Evolutionary conservation across 2,797 vertebrate species (phyloP), one percentile per base, ranked within the genome.

Genomic region (Arvicola amphibius): DNA sequence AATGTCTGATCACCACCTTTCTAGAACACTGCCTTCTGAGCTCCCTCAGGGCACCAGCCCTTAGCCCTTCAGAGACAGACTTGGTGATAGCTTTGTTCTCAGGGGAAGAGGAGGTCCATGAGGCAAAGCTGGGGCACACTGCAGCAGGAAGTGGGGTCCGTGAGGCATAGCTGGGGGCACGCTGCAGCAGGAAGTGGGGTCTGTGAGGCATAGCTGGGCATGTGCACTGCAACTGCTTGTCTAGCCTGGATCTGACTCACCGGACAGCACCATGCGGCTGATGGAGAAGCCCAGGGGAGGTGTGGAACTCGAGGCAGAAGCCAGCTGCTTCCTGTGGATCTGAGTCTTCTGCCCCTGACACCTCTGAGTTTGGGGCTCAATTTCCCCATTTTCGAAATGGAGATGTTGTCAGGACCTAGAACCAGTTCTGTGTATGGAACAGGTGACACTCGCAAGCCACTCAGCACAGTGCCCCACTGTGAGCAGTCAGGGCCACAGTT

Each of bases 391-490:
- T 32, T 43, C 53, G 46, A 34, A 74, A 6, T 46, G 51, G n/a
- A 69, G 71, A 40, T 4, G 5, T 1, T 13, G 11, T 3, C 5
- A 46, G 0, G 29, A 53, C 2, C 21, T 79, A 40, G 34, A 4
- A 5, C 1, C 4, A 19, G 17, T 2, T 46, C 85, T 43, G 8
- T 73, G 48, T 40, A 4, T 19, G n/a, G 37, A 23, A 32, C 51
- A 11, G 69, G 51, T 43, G 51, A 32, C n/a, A 32, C 86, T 32
- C 5, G 0, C 37, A 6, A 34, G 88, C 13, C 34, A 1, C 85
- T 46, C 34, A 1, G 69, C 17, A 14, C 13, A 32, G 40, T 0
- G 0, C 21, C 7, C 37, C 2, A 3, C 84, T 6, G 0, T 0
- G 17, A 27, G 34, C 5, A 0, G 1, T 6, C 12, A 12, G 29